Evolutionary conservation across 2,888 invertebrate genomes (phyloP), one percentile per base, ranked within the genome.

Genomic region (Eristalinus sepulchralis): DNA sequence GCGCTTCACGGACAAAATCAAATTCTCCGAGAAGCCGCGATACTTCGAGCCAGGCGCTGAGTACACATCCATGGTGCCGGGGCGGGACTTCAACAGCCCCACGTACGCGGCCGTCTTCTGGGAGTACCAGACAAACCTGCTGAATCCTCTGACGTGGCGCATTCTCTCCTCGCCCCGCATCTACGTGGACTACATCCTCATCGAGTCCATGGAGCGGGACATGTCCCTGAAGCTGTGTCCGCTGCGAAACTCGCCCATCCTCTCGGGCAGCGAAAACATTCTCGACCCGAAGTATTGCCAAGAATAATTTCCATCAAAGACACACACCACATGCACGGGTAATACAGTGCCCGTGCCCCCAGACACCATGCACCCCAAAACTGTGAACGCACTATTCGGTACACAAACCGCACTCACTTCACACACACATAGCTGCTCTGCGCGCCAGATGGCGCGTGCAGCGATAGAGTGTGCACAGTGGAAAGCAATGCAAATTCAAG

Each of bases 111-210:
- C 96, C 88, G 94, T 97, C 1, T 95, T 95, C 89, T 97, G 97
- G 97, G 95, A 95, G 89, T 97, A 96, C 89, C 95, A 95, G 89
- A 95, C 96, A 2, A 96, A 95, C 86, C 91, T 96, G 24, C 94
- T 97, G 89, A 97, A 97, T 92, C 96, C 97, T 0, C 94, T 97
- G 88, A 97, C 97, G 0, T 97, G 97, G 97, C 94, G 97, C 78
- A 92, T 97, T 47, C 92, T 97, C 9, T 94, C 95, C 76, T 95
- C 95, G 5, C 96, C 97, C 0, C 94, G 95, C 87, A 95, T 97
- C 73, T 96, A 95, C 90, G 93, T 97, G 64, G 95, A 96, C 78
- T 95, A 95, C 85, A 92, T 97, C 55, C 94, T 94, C 63, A 93
- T 97, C 47, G 95, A 96, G 60, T 95, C 95, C 11, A 93, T 97